phyloP scores from a whole-genome alignment of 1,140 invertebrate species.

The Monochamus saltuarius region DNA sequence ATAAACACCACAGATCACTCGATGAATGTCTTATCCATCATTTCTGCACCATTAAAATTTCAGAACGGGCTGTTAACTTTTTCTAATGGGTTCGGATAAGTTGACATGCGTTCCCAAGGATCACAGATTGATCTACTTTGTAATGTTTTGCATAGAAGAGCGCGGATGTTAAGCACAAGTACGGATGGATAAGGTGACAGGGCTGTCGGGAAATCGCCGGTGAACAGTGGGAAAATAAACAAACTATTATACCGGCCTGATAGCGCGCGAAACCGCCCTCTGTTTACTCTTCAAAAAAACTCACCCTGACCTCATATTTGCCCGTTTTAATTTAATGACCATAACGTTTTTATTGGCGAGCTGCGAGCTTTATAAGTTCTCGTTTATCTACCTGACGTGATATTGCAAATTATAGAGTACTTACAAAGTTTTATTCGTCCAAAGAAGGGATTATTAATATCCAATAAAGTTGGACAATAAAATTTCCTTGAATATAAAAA shows the following conservation, averaged over 20 bases:
- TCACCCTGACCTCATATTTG: constrained; percentile 12
- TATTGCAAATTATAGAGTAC: too few species aligned
- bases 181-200: constrained; percentile 41
- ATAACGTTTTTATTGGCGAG: too few species aligned
- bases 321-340: too few species aligned
- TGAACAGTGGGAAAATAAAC: constrained; percentile 52
- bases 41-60: constrained; percentile 7
- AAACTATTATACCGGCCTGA: constrained; percentile 51
- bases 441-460: too few species aligned
- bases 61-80: constrained; percentile 16
- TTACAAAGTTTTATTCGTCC: too few species aligned
- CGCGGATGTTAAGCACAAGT: constrained; percentile 45
- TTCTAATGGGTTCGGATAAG: constrained; percentile 25
- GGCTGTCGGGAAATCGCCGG: constrained; percentile 46
- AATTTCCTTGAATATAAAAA: too few species aligned
- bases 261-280: constrained; percentile 44
- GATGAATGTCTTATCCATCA: constrained; percentile 15
- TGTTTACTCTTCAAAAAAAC: constrained; percentile 27
- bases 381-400: too few species aligned
- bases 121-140: constrained; percentile 53
- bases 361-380: too few species aligned
- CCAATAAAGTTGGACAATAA: too few species aligned
- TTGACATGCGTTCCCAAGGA: constrained; percentile 44
- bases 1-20: constrained; percentile 36
- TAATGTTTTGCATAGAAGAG: constrained; percentile 51